phyloP scores from a whole-genome alignment of 2,888 invertebrate species.

The Nymphalis c-album region DNA sequence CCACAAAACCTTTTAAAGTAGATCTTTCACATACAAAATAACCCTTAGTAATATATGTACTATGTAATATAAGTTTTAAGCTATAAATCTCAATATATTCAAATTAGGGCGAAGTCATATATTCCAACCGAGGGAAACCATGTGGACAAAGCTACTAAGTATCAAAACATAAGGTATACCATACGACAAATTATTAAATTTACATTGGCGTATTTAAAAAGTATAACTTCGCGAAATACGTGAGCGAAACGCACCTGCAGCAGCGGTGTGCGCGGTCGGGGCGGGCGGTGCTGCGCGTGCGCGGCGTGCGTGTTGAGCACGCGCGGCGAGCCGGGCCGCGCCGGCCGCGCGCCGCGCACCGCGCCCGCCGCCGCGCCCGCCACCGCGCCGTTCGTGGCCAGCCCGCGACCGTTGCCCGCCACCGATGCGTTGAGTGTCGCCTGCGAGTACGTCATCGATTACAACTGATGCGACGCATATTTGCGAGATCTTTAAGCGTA shows the following conservation, averaged over 20 bases:
- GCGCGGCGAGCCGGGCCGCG: conserved; percentile 54
- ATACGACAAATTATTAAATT: no score
- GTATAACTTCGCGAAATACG: neutral
- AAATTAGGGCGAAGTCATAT: no score
- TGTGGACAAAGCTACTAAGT: no score
- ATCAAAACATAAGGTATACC: no score
- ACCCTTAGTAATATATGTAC: no score
- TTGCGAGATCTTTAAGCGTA: no score
- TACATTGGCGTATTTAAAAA: neutral
- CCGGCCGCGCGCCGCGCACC: conserved; percentile 39
- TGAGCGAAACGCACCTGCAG: conserved; percentile 17
- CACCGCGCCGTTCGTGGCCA: conserved; percentile 41
- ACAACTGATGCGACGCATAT: no score
- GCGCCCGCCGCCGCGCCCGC: conserved; percentile 28
- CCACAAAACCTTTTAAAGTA: no score
- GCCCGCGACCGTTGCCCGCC: conserved; percentile 26
- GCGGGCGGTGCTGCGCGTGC: conserved; percentile 58
- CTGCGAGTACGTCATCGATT: neutral
- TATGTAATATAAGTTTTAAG: no score
- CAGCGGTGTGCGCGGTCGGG: conserved; percentile 57
- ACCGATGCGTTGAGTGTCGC: conserved; percentile 12
- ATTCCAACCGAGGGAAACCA: no score
- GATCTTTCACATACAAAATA: no score
- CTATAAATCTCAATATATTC: no score
- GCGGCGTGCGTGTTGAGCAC: conserved; percentile 64